phyloP scores from a whole-genome alignment of 2,113 vertebrate species.

The Neolamprologus cancellatus region DNA sequence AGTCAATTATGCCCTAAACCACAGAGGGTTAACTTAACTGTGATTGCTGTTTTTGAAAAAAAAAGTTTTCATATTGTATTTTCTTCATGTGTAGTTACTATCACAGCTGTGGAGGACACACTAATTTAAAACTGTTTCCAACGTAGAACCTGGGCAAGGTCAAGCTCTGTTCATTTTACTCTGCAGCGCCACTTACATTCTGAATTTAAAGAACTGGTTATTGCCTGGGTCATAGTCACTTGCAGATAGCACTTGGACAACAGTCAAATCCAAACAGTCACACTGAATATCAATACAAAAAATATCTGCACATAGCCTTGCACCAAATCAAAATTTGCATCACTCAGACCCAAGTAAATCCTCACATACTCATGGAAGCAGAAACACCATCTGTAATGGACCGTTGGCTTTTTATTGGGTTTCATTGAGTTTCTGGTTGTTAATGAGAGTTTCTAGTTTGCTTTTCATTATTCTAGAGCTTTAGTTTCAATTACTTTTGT shows the following conservation, averaged over 20 bases:
- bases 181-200: background rate
- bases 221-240: background rate
- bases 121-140: background rate
- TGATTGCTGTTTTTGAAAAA: background rate
- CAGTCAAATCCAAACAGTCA: background rate
- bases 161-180: background rate
- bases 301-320: background rate
- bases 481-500: background rate
- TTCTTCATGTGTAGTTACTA: background rate
- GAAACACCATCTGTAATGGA: background rate
- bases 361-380: background rate
- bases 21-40: background rate
- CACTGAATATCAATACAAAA: background rate
- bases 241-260: background rate
- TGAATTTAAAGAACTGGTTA: background rate
- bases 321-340: background rate
- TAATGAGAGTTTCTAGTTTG: background rate
- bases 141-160: background rate
- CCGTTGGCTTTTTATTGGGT: background rate
- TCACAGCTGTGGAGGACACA: background rate
- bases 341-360: background rate
- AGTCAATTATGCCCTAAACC: background rate
- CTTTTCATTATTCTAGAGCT: background rate
- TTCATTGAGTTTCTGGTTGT: background rate
- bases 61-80: background rate